phyloP scores from a whole-genome alignment of 2,113 vertebrate genomes.

The Furnarius figulus region DNA sequence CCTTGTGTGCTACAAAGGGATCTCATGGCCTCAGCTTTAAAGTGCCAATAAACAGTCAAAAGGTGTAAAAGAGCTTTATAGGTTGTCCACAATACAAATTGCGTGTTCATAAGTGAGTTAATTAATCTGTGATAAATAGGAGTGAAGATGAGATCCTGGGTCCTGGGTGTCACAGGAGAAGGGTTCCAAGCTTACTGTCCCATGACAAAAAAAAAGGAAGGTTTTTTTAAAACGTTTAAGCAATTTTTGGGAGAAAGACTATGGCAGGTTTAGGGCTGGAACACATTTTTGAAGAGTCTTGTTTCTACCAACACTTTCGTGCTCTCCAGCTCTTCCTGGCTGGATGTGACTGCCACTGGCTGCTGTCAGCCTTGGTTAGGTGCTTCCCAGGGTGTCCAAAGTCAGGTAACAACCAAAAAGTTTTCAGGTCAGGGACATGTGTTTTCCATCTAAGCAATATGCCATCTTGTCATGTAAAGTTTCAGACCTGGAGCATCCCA shows the following conservation, averaged over 20 bases:
- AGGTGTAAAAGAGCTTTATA: constrained; percentile 12
- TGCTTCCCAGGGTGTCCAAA: neutral
- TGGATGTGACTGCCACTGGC: neutral
- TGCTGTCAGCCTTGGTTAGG: neutral
- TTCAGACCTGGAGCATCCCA: neutral
- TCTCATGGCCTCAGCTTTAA: constrained; percentile 33
- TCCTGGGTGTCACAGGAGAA: neutral
- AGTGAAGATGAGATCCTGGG: neutral
- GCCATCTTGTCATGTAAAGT: accelerated
- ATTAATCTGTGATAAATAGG: neutral
- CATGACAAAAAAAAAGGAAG: neutral
- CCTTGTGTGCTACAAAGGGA: neutral
- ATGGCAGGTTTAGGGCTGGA: neutral
- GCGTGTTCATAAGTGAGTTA: neutral
- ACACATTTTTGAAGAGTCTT: neutral
- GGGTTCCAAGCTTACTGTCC: neutral
- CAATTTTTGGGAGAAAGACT: neutral
- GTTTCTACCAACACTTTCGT: neutral
- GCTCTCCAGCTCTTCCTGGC: neutral
- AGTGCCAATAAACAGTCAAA: neutral
- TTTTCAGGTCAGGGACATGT: neutral
- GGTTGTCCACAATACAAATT: constrained; percentile 14
- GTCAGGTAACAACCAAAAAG: neutral
- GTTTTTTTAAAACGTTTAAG: neutral
- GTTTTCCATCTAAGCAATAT: neutral